Percentiles rank a stretch among this genome's conserved stretches.
phyloP scores from a whole-genome alignment of 2,888 invertebrate genomes.

The Eledone cirrhosa region DNA sequence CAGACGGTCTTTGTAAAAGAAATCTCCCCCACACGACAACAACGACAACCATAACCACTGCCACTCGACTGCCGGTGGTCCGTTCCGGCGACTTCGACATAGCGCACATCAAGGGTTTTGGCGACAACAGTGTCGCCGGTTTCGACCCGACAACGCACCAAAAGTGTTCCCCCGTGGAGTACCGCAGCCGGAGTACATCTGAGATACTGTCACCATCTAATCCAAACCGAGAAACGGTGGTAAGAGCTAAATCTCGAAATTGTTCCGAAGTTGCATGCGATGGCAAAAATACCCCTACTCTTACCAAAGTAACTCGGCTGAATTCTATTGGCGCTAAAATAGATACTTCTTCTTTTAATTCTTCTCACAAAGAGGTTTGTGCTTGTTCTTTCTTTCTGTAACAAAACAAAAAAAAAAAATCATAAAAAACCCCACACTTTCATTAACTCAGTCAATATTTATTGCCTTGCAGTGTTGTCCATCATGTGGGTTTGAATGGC shows the following conservation, averaged over 20 bases:
- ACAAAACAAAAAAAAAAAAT: no score
- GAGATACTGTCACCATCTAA: not conserved
- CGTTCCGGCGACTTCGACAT: not conserved
- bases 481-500: no score
- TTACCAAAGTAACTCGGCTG: constrained; percentile 43
- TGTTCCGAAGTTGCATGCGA: constrained; percentile 43
- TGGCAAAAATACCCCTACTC: constrained; percentile 48
- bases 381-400: not conserved
- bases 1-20: not conserved
- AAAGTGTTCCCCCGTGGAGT: no score
- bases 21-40: no score
- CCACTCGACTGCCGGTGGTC: not conserved
- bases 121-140: not conserved
- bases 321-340: constrained; percentile 10
- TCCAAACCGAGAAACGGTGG: not conserved
- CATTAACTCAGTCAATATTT: no score
- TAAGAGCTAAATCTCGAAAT: not conserved
- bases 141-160: not conserved
- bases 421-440: no score
- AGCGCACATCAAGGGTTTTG: not conserved
- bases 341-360: no score
- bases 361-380: constrained; percentile 23
- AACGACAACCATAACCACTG: no score
- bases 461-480: no score
- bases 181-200: not conserved